Evolutionary conservation across 2,797 vertebrate species (phyloP), one percentile per base, ranked within the genome.

Genomic region (Chrysocyon brachyurus): DNA sequence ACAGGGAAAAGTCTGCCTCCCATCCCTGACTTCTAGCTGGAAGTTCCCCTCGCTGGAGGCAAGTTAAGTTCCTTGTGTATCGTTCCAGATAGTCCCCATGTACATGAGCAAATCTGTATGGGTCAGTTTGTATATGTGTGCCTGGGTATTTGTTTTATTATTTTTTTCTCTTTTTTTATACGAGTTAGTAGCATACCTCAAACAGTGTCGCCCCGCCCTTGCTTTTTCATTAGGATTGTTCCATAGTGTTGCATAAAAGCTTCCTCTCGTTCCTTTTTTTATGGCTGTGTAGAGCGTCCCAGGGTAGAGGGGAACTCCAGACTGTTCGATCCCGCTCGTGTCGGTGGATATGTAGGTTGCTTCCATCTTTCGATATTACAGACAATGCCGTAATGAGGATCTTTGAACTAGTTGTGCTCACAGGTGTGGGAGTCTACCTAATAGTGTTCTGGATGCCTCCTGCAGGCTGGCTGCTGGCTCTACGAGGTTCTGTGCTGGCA

Each of bases 381-480:
- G 40, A 22, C 33, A 40, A 0, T 40, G 66, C 49, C 68, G 0
- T 66, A 52, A 19, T 59, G 75, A 54, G 61, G 46, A 36, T 46
- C 17, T 10, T 54, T 79, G 54, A 84, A 33, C 16, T 89, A 88
- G 77, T 33, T 95, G 70, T 77, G 24, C 66, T 85, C 26, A 79
- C 28, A 63, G 40, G 9, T 19, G 4, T 1, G 1, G 68, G 59
- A 94, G 1, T 16, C 54, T 84, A 9, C 19, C 21, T 95, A 26
- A 84, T 31, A 75, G 78, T 81, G 12, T 90, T 95, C 96, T 90
- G 56, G 15, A 24, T 96, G 84, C 90, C 3, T 92, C 36, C 90
- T 92, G 40, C 98, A 99, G 99, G 97, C 98, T 99, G 49, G 99
- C 99, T 28, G 99, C 99, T 54, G 99, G 99, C 78, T 99, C 99